Base-by-base conservation (phyloP, 2,888 invertebrate species). In the Aethes cnicana region DNA sequence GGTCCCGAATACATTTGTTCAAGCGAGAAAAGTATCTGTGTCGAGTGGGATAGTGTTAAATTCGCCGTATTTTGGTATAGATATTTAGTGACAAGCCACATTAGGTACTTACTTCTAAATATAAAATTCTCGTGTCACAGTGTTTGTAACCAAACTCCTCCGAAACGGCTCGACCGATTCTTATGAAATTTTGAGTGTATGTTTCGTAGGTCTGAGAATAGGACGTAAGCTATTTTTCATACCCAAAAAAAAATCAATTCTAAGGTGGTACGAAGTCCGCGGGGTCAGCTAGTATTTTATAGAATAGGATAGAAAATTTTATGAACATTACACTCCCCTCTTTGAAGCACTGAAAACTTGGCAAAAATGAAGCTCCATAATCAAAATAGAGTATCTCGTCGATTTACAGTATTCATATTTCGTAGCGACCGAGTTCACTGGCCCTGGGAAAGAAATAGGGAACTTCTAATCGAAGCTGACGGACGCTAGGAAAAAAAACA, bases 401-500 rank as follows among this genome's bases (percentile, higher is more conserved):
- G 28, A 14, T 17, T 50, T 50, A 50, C 17, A 32, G 32, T 44
- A 25, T 50, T 44, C 37, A 50, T 50, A 50, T 37, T 50, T 39
- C 37, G n/a, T n/a, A n/a, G 9, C 42, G 14, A 9, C 18, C 37
- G 11, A 39, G 44, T 46, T 33, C 44, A 33, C 26, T 18, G 50
- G 16, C 25, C 21, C 16, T 4, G 7, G 9, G 42, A 14, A 48
- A 47, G 36, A 44, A 36, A 25, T 33, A 47, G 44, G 44, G 47
- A 48, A 39, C 46, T 46, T 56, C 49, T 58, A 58, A 58, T 58
- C 56, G 54, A 54, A 56, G 42, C 28, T 9, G 50, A 43, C 39
- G 49, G 48, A 33, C 36, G 25, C 16, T 21, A 33, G 47, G n/a
- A n/a, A n/a, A 49, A 43, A 47, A 56, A 50, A 30, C 32, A 63